A percentile compares a stretch with the other conserved stretches of the same genome.
These are phyloP conservation scores for Bombyx mori DNA, from an alignment of 1,140 invertebrate species.

Conservation along the genomic window ASM3026992v2 NC_085133.1:1179501-1180000, in stretches of 20 bases:
- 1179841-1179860: no score
- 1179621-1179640: constrained; percentile 5
- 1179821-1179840: no score
- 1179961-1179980: no score
- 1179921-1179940: no score
- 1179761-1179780: not conserved
- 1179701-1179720: not conserved
- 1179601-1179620: constrained; percentile 8
- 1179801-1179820: not conserved
- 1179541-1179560: not conserved
- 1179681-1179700: not conserved
- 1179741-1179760: not conserved
- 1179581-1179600: constrained; percentile 18
- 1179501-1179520: no score
- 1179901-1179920: no score
- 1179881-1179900: no score
- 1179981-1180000: no score
- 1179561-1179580: constrained; percentile 17
- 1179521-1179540: no score
- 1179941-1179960: no score
- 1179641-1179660: constrained; percentile 2
- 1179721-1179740: not conserved
- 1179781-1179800: not conserved
- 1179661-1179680: not conserved
- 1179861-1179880: no score